Evolutionary conservation across 2,888 invertebrate genomes (phyloP).

Genomic region (Leptinotarsa peninsularis): DNA sequence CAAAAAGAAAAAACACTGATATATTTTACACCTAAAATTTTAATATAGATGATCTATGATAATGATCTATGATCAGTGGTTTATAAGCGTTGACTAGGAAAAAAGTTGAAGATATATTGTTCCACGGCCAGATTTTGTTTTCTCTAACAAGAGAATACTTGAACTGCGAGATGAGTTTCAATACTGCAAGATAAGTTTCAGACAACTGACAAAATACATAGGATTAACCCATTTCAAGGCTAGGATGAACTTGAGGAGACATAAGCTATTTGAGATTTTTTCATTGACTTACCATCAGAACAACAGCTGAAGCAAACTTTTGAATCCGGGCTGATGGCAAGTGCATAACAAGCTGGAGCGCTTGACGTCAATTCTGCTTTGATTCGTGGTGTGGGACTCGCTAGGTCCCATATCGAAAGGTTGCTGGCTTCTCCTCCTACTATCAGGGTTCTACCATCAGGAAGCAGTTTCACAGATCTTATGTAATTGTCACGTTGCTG

Average conservation of each 20-base stretch:
- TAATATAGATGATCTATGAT: too few species aligned
- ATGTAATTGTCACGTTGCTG: conserved; percentile 97
- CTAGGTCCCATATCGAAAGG: conserved; percentile 95
- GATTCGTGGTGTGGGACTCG: conserved; percentile 90
- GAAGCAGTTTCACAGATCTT: conserved; percentile 91
- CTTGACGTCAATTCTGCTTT: conserved; percentile 91
- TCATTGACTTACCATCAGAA: conserved; percentile 76
- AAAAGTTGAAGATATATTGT: too few species aligned
- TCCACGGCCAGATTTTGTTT: too few species aligned
- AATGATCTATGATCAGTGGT: too few species aligned
- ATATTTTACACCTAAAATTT: too few species aligned
- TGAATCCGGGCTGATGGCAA: conserved; percentile 96
- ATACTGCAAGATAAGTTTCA: too few species aligned
- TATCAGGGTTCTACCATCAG: conserved; percentile 92
- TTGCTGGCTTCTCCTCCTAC: conserved; percentile 97
- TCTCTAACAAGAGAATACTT: too few species aligned
- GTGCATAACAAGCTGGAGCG: conserved; percentile 97
- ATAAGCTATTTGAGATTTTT: not conserved
- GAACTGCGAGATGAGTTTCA: too few species aligned
- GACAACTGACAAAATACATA: too few species aligned
- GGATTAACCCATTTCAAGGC: too few species aligned
- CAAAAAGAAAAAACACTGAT: too few species aligned
- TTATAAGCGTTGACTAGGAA: too few species aligned
- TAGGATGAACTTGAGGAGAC: not conserved
- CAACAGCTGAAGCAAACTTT: conserved; percentile 99